These are phyloP conservation scores for Sebastes kiyomatsui DNA, from an alignment of 2,797 vertebrate genomes.

Conservation along the genomic window DNA sequence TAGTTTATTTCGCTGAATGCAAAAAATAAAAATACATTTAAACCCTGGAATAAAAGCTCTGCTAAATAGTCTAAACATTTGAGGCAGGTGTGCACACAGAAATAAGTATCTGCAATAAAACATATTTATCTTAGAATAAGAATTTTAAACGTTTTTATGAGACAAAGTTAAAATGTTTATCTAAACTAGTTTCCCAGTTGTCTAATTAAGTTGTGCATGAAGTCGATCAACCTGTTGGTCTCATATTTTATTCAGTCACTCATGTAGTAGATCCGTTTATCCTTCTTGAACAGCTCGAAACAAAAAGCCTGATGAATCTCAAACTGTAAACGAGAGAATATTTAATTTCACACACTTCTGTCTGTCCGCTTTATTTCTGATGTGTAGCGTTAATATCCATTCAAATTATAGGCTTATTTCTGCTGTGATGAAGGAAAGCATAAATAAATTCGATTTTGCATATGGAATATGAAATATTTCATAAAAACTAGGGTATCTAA, in stretches of 20 bases:
- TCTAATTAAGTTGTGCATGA: background rate
- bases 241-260: background rate
- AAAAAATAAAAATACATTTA: background rate
- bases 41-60: background rate
- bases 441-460: background rate
- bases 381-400: background rate
- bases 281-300: background rate
- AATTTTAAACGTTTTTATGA: background rate
- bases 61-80: background rate
- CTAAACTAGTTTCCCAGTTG: background rate
- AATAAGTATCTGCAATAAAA: background rate
- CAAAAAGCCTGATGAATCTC: background rate
- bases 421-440: background rate
- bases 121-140: background rate
- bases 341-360: background rate
- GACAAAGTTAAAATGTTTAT: background rate
- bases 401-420: background rate
- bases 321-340: too few relatives aligned
- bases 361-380: background rate
- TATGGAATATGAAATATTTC: background rate
- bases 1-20: background rate
- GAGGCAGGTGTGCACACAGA: background rate
- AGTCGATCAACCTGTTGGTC: background rate
- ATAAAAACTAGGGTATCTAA: background rate
- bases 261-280: background rate